These are phyloP conservation scores for Drosophila anceps DNA, from an alignment of 2,888 invertebrate species.

Conservation along the genomic window DNA sequence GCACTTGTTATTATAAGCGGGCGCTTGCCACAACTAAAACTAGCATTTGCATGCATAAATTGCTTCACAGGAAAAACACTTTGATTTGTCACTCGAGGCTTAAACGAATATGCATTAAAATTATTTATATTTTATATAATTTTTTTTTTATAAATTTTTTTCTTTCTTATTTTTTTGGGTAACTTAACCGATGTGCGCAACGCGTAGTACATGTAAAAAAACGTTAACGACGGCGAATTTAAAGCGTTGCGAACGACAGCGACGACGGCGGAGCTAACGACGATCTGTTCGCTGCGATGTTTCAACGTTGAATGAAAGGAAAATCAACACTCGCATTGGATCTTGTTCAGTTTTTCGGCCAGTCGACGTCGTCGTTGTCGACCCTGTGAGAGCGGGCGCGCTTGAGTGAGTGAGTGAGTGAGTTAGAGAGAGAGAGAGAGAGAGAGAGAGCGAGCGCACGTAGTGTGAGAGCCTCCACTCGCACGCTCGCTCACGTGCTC, in stretches of 20 bases:
- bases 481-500: slow-evolving; percentile 55
- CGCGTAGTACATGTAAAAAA: slow-evolving; percentile 8
- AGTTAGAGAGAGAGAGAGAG: too few relatives aligned
- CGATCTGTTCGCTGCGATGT: slow-evolving; percentile 83
- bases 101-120: neutral
- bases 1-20: slow-evolving; percentile 33
- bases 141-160: neutral
- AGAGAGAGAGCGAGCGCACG: slow-evolving; percentile 6
- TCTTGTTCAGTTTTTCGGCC: slow-evolving; percentile 82
- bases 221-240: slow-evolving; percentile 24
- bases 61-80: slow-evolving; percentile 17
- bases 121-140: neutral
- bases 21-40: slow-evolving; percentile 21
- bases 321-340: slow-evolving; percentile 84
- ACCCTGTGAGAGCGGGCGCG: slow-evolving; percentile 46
- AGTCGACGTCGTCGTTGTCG: slow-evolving; percentile 37
- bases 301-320: slow-evolving; percentile 84
- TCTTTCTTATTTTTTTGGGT: neutral
- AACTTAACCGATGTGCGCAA: slow-evolving; percentile 22
- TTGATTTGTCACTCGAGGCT: slow-evolving; percentile 24
- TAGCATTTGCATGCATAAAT: slow-evolving; percentile 19
- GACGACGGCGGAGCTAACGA: slow-evolving; percentile 60
- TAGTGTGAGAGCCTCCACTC: slow-evolving; percentile 14
- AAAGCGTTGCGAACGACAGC: slow-evolving; percentile 19
- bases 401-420: slow-evolving; percentile 27